phyloP scores from a whole-genome alignment of 2,113 vertebrate species.

The Oxyruncus cristatus region DNA sequence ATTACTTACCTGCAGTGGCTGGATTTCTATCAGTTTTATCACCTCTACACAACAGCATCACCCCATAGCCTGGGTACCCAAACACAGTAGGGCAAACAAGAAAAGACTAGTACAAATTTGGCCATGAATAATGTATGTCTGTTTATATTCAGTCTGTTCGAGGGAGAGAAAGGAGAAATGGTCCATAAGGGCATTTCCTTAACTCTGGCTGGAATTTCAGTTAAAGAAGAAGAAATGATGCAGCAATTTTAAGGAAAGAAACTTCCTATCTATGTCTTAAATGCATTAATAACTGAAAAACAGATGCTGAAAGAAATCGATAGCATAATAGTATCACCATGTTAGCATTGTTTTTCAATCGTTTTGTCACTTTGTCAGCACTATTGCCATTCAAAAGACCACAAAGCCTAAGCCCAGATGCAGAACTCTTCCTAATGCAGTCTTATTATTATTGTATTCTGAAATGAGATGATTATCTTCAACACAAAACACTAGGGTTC shows the following conservation, averaged over 20 bases:
- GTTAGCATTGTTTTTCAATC: background rate
- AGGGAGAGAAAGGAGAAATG: constrained; percentile 66
- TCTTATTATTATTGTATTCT: background rate
- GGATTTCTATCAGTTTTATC: constrained; percentile 78
- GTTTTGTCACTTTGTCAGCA: background rate
- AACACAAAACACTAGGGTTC: background rate
- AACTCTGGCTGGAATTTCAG: constrained; percentile 76
- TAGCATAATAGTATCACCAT: background rate
- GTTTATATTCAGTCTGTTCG: background rate
- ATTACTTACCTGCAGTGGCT: constrained; percentile 77
- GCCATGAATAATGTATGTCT: constrained; percentile 29
- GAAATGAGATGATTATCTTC: background rate
- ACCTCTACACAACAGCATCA: constrained; percentile 75
- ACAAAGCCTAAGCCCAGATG: background rate
- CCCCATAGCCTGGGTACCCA: constrained; percentile 65
- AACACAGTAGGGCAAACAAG: constrained; percentile 11
- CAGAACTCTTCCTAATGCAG: background rate
- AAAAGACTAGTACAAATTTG: background rate
- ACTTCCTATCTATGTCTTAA: constrained; percentile 58
- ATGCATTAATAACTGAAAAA: constrained; percentile 25
- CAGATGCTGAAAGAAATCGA: background rate
- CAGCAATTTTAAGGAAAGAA: constrained; percentile 77
- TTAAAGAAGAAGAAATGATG: constrained; percentile 82
- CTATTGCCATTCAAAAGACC: background rate
- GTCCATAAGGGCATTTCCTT: constrained; percentile 73